Conservation (phyloP, 23 tunicate species). For the Ascidia mentula region DNA sequence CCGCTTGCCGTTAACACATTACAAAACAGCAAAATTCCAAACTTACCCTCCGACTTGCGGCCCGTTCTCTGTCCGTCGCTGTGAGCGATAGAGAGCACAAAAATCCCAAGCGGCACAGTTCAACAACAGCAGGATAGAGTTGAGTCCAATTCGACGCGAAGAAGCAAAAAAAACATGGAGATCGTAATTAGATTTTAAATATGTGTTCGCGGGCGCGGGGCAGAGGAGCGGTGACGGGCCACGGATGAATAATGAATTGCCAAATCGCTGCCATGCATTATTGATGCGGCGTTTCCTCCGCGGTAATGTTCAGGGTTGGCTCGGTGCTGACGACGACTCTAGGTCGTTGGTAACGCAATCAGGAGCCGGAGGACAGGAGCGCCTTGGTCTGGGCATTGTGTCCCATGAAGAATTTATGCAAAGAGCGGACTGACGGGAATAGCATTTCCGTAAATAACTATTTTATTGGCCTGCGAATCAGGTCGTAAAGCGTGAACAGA, state of each 20-base stretch:
- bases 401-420: not conserved
- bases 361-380: not conserved
- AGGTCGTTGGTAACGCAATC: conserved; percentile 5
- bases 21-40: not conserved
- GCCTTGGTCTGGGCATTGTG: not conserved
- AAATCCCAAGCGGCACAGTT: not conserved
- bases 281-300: not conserved
- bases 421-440: too few relatives aligned
- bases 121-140: not conserved
- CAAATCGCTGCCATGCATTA: conserved; percentile 8
- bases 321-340: not conserved
- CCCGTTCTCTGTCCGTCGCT: conserved; percentile 17
- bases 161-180: not conserved
- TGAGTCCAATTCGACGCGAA: not conserved
- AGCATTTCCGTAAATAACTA: too few relatives aligned
- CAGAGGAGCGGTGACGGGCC: not conserved
- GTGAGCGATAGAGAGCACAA: too few relatives aligned
- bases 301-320: not conserved
- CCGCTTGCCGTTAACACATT: not conserved
- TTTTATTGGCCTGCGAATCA: too few relatives aligned
- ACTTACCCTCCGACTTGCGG: conserved; percentile 21
- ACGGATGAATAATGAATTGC: not conserved
- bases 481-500: too few relatives aligned
- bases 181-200: conserved; percentile 8
- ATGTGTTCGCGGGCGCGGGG: conserved; percentile 4